A percentile compares a stretch with the other conserved stretches of the same genome.
phyloP scores from a whole-genome alignment of 2,113 vertebrate species.

The Percina caprodes region DNA sequence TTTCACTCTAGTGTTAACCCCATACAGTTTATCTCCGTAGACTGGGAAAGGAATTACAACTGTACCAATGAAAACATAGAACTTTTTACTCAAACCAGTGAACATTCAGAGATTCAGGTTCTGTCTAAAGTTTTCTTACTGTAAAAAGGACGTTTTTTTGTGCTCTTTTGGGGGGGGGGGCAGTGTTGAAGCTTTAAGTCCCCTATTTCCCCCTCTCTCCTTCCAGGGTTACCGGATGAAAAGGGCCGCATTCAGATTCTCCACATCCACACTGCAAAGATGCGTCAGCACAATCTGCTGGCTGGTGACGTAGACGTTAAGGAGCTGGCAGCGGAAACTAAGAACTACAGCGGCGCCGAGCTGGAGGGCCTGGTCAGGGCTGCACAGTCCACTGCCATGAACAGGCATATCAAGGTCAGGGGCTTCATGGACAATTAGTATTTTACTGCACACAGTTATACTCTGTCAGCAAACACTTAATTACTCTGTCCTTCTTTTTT shows the following conservation, averaged over 20 bases:
- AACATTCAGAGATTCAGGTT: background rate
- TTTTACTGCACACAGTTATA: background rate
- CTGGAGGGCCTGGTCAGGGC: conserved; percentile 95
- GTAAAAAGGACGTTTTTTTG: too few species aligned
- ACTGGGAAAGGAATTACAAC: background rate
- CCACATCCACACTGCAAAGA: conserved; percentile 93
- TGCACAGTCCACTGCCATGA: conserved; percentile 98
- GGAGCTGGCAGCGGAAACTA: conserved; percentile 93
- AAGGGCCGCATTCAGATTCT: conserved; percentile 94
- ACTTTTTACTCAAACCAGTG: background rate
- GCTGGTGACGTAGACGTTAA: conserved; percentile 87
- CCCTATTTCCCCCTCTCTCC: background rate
- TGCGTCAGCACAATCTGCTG: conserved; percentile 91
- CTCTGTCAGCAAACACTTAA: background rate
- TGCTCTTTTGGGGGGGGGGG: too few species aligned
- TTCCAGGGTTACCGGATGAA: conserved; percentile 92
- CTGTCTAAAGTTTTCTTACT: too few species aligned
- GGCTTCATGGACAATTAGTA: background rate
- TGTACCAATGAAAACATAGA: background rate
- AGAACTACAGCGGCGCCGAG: conserved; percentile 97
- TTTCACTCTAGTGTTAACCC: background rate
- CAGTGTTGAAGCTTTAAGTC: too few species aligned
- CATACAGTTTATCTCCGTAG: background rate
- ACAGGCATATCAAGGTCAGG: conserved; percentile 97
- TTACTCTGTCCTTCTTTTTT: too few species aligned